Base-by-base conservation (phyloP, 2,113 vertebrate genomes). In the Taxidea taxus region DNA sequence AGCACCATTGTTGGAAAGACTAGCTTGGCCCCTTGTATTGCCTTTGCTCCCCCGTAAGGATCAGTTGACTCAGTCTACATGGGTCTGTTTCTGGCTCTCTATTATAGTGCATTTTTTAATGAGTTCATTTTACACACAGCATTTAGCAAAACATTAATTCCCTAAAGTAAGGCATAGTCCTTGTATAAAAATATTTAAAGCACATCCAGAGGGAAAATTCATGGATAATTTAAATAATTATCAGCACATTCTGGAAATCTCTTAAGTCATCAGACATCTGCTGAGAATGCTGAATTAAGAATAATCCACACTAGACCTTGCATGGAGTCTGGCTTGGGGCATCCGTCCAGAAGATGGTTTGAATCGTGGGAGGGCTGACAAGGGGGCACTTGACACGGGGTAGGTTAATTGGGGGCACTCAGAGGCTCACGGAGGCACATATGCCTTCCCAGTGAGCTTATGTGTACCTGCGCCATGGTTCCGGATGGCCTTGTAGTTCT, bases 81-180 rank as follows among this genome's bases (percentile, higher is more conserved):
- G 60, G 6, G 4, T 80, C 34, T 91, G 0, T 86, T 91, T 51
- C 34, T 56, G 2, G 23, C 27, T 75, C 34, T 42, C 44, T 91
- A 68, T 70, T 78, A 27, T 60, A 86, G 80, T 70, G 15, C 29
- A 44, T 49, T 89, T 93, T 96, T 51, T 72, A 94, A 34, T 95
- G 68, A 85, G 27, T 95, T 93, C 37, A 60, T 95, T 94, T 85
- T 87, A 78, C 51, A 84, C 62, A 68, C 60, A 93, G n/a, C 58
- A 90, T 90, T 90, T 77, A 92, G 20, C 25, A 66, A 92, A 93
- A 64, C 49, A 77, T 56, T 39, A 39, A 62, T 70, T 90, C 66
- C 56, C 62, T 58, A 58, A 42, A 87, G 60, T 27, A 42, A 83
- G 90, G n/a, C 23, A 51, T 90, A 94, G 34, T 34, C 84, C 60